phyloP scores from a whole-genome alignment of 2,888 invertebrate species.

The Epinotia nisella region DNA sequence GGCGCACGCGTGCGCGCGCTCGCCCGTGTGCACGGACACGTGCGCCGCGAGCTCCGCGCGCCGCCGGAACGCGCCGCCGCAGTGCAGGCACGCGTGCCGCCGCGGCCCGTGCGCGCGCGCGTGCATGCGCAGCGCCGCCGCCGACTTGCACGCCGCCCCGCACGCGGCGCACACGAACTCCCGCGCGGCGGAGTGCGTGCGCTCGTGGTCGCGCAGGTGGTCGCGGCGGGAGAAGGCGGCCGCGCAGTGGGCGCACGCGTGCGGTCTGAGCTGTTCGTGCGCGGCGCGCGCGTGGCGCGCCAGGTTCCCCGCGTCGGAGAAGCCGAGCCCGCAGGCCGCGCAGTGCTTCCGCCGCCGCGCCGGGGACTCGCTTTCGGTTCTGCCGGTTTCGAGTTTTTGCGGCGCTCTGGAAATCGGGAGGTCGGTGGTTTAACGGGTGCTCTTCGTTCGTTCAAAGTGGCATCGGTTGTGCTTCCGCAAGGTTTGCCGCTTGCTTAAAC shows the following conservation, averaged over 20 bases:
- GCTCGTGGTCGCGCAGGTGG: conserved; percentile 80
- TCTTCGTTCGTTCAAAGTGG: neutral
- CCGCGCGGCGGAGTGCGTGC: conserved; percentile 72
- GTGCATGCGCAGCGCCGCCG: conserved; percentile 82
- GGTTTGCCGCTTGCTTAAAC: neutral
- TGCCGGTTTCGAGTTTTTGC: neutral
- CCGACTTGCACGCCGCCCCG: conserved; percentile 80
- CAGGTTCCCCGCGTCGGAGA: conserved; percentile 78
- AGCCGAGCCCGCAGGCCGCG: conserved; percentile 80
- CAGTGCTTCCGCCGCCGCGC: conserved; percentile 74
- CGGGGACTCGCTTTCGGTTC: neutral
- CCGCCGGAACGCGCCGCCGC: conserved; percentile 83
- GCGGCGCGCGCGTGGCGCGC: conserved; percentile 79
- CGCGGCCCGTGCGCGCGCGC: conserved; percentile 65
- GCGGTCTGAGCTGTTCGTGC: conserved; percentile 77
- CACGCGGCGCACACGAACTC: conserved; percentile 83
- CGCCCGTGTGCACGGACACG: conserved; percentile 82
- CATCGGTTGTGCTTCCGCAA: neutral
- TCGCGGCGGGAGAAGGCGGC: conserved; percentile 77
- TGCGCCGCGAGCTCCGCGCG: conserved; percentile 82
- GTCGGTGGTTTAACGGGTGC: neutral
- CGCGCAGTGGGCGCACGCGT: conserved; percentile 76
- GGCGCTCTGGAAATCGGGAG: conserved; percentile 26
- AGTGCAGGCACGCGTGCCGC: conserved; percentile 76
- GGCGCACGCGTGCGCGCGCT: conserved; percentile 79